Evolutionary conservation across 2,113 vertebrate species (phyloP).

Genomic region (Synodontis membranacea): DNA sequence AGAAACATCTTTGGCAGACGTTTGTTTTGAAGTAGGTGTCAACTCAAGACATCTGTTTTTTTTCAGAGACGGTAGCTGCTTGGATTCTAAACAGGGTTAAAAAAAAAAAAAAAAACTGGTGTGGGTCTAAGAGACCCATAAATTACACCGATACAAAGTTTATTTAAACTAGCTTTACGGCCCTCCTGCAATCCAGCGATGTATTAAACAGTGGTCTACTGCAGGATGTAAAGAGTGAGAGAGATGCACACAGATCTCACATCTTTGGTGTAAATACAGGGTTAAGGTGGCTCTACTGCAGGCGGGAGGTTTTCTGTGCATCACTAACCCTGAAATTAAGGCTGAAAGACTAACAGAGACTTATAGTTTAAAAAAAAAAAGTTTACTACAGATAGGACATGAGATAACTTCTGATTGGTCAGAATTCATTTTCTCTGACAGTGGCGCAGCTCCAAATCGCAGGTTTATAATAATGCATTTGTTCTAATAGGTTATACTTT

Average conservation of each 20-base stretch:
- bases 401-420: neutral
- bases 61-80: slow-evolving; percentile 27
- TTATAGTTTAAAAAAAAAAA: neutral
- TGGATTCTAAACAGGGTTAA: slow-evolving; percentile 32
- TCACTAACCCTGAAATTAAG: slow-evolving; percentile 57
- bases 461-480: neutral
- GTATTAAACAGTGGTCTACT: slow-evolving; percentile 57
- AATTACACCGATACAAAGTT: slow-evolving; percentile 56
- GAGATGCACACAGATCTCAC: slow-evolving; percentile 42
- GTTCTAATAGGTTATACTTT: neutral
- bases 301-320: slow-evolving; percentile 61
- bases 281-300: slow-evolving; percentile 63
- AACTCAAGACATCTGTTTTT: slow-evolving; percentile 40
- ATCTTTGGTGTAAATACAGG: slow-evolving; percentile 61
- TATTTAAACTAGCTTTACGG: slow-evolving; percentile 55
- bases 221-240: slow-evolving; percentile 67
- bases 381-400: neutral
- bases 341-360: slow-evolving; percentile 60
- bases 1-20: neutral
- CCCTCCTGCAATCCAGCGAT: slow-evolving; percentile 52
- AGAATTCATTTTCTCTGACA: neutral
- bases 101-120: slow-evolving; percentile 45
- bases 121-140: slow-evolving; percentile 34
- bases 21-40: slow-evolving; percentile 34
- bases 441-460: neutral